phyloP scores from a whole-genome alignment of 2,113 vertebrate genomes.

The Micronycteris hirsuta region DNA sequence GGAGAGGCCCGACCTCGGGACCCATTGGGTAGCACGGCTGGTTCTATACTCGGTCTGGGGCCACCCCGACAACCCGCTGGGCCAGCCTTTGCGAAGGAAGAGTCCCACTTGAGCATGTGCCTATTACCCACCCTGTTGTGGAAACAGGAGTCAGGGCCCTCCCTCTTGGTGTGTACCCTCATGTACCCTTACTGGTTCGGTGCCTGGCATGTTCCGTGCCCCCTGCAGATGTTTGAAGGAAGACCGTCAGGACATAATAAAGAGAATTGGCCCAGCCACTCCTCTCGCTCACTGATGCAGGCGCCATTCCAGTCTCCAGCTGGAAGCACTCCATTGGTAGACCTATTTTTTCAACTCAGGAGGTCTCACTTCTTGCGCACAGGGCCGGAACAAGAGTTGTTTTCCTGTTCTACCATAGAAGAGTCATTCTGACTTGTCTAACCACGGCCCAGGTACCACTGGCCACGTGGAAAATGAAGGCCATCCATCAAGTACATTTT shows the following conservation, averaged over 20 bases:
- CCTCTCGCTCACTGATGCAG: not conserved
- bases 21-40: not conserved
- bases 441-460: not conserved
- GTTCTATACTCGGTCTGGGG: not conserved
- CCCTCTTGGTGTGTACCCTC: not conserved
- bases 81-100: not conserved
- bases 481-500: not conserved
- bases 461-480: slow-evolving; percentile 5
- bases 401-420: slow-evolving; percentile 10
- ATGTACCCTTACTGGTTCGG: not conserved
- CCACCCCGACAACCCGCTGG: not conserved
- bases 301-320: not conserved
- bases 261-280: not conserved
- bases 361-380: not conserved
- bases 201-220: not conserved
- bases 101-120: not conserved
- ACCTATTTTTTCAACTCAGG: not conserved
- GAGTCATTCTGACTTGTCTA: not conserved
- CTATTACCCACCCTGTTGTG: not conserved
- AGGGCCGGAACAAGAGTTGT: not conserved
- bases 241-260: not conserved
- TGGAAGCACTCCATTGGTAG: not conserved
- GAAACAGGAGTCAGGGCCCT: not conserved
- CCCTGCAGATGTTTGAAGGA: not conserved
- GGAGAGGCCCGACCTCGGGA: not conserved